Percentiles rank a stretch among this genome's conserved stretches.
These are phyloP conservation scores for Sciurus niger DNA, from an alignment of 2,113 vertebrate genomes.

Conservation along the genomic window DNA sequence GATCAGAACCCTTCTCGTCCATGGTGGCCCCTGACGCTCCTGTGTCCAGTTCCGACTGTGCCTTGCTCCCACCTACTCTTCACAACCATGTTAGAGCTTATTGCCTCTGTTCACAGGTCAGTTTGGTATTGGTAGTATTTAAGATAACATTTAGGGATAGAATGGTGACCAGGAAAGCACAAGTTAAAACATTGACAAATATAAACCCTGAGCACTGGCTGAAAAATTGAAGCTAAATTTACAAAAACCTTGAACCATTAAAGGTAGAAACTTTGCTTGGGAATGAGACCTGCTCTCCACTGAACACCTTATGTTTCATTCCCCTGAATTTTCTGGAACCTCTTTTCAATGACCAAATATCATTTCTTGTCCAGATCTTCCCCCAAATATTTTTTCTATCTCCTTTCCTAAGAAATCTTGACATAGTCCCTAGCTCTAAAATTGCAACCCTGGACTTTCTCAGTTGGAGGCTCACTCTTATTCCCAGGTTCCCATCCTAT, in stretches of 20 bases:
- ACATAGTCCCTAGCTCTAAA: not conserved
- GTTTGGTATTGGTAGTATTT: conserved; percentile 25
- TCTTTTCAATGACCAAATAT: conserved; percentile 28
- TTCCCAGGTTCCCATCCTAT: not conserved
- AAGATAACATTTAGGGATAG: not conserved
- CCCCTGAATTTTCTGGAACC: not conserved
- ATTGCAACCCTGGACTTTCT: not conserved
- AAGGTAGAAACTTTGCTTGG: not conserved
- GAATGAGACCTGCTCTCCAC: not conserved
- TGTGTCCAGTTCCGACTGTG: not conserved
- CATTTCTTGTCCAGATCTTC: not conserved
- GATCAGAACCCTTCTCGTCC: not conserved
- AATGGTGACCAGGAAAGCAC: conserved; percentile 9
- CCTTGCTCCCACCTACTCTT: not conserved
- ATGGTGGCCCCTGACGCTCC: not conserved
- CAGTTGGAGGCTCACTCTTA: not conserved
- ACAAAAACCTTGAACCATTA: not conserved
- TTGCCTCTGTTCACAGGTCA: not conserved
- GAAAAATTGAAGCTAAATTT: not conserved
- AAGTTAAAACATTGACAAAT: not conserved
- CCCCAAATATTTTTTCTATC: not conserved
- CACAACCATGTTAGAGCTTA: not conserved
- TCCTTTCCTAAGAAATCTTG: conserved; percentile 13
- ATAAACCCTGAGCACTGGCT: not conserved
- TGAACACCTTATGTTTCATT: not conserved